A percentile compares a stretch with the other conserved stretches of the same genome.
These are phyloP conservation scores for Odontomachus brunneus DNA, from an alignment of 1,140 invertebrate genomes.

Conservation along the genomic window DNA sequence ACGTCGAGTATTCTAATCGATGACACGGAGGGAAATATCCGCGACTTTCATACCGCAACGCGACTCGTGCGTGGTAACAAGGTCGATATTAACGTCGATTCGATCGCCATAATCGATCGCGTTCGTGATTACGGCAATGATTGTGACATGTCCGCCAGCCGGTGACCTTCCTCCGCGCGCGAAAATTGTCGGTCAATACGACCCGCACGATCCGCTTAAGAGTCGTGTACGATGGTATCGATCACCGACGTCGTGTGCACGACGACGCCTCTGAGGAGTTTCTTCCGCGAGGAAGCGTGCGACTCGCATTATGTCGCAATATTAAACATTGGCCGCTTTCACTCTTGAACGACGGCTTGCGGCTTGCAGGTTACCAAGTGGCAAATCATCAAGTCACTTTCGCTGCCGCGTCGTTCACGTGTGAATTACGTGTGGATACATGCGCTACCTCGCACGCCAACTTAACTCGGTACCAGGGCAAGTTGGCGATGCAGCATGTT, in stretches of 20 bases:
- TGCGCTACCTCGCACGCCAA: slow-evolving; percentile 1
- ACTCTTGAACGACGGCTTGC: background rate
- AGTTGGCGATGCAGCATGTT: too few relatives aligned
- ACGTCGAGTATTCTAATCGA: too few relatives aligned
- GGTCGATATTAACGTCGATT: background rate
- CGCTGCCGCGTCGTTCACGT: background rate
- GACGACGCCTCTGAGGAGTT: slow-evolving; percentile 46
- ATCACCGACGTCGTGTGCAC: slow-evolving; percentile 69
- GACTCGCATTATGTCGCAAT: background rate
- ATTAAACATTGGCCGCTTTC: background rate
- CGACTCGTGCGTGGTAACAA: background rate
- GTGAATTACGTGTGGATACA: slow-evolving; percentile 11
- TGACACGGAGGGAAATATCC: too few relatives aligned
- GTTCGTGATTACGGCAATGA: slow-evolving; percentile 45
- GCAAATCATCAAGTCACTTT: slow-evolving; percentile 15
- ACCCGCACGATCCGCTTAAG: slow-evolving; percentile 71
- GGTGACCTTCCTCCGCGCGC: slow-evolving; percentile 74
- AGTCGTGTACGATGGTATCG: slow-evolving; percentile 69
- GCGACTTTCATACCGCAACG: too few relatives aligned
- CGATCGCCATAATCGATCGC: slow-evolving; percentile 25
- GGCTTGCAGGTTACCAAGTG: background rate
- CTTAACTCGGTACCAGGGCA: too few relatives aligned
- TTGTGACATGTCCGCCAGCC: slow-evolving; percentile 49
- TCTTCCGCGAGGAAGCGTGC: slow-evolving; percentile 49
- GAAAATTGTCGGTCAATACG: slow-evolving; percentile 74